Evolutionary conservation across 2,888 invertebrate species (phyloP), one percentile per base, ranked within the genome.

Genomic region (Coelopa pilipes): DNA sequence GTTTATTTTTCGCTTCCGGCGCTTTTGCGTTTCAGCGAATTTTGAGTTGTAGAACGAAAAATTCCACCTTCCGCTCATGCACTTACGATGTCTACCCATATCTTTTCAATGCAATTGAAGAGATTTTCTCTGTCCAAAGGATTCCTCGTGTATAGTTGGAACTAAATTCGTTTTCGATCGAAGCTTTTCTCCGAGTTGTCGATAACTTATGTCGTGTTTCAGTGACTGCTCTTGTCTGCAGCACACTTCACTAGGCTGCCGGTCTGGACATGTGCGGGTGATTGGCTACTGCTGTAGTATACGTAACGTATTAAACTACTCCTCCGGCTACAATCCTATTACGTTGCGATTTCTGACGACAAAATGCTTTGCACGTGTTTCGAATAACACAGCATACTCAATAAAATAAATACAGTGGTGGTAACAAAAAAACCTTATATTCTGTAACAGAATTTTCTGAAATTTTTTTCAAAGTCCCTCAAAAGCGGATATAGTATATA

Each of bases 291-390:
- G 24, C 45, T 21, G 12, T 49, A 21, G 50, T 9, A 21, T 3
- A 45, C 19, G 1, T 66, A 49, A 15, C 19, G 19, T 17, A 50
- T 21, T 19, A 53, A 17, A 12, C 21, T 50, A 50, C 50, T 66
- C 50, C 66, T 7, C 49, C 21, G 50, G 66, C 13, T 12, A 21
- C 49, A 66, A 66, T 66, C 21, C 21, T 49, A 66, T 50, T 50
- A 66, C 47, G 19, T 49, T 21, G 50, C 21, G 50, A 66, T 50
- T 66, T 49, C 50, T 50, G 66, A 66, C 66, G 66, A 50, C 66
- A 66, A 66, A 66, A 66, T 66, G 66, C 50, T 50, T 1, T 50
- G 49, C 19, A 66, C 66, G 66, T 66, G 66, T 66, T 49, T 10
- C 15, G 13, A 66, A 66, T 66, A 21, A 24, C 19, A 19, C 24